Evolutionary conservation across 2,797 vertebrate genomes (phyloP), one percentile per base, ranked within the genome.

Genomic region (Allobates femoralis): DNA sequence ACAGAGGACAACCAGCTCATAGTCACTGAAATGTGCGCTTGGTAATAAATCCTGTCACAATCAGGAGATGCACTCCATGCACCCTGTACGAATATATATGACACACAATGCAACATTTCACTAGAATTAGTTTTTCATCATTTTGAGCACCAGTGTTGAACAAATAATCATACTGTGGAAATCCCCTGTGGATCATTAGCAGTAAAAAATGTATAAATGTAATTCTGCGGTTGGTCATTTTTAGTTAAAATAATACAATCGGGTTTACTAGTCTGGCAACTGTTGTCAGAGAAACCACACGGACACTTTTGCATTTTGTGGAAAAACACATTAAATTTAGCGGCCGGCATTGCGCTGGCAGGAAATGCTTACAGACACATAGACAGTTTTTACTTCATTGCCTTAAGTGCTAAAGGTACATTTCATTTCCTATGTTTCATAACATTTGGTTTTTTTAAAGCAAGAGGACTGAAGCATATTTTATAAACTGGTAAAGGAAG

Each of bases 221-320:
- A 58, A 58, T 37, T 58, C 23, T 58, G 76, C 58, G 76, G 2
- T 60, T 60, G 53, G 50, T 37, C 75, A 37, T 34, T 78, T 78
- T 60, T 34, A 78, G 55, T 60, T 58, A 58, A 58, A 60, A 78
- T 78, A 78, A 77, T 16, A 78, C 76, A 56, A 16, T 32, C 3
- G 4, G 23, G 21, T 60, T 77, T 21, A 32, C 53, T n/a, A 14
- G 32, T 79, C 34, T 79, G 34, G 15, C 32, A 79, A 53, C 14
- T 50, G 41, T 28, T 15, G 34, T 51, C 71, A 58, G 28, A 56
- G 30, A 58, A 79, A 79, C 77, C 77, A 79, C 55, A 79, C n/a
- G 37, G 21, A 28, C 77, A 79, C 30, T 60, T 78, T 15, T 78
- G 55, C 53, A 60, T 60, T 41, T 3, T 60, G 77, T 26, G 32